phyloP scores from a whole-genome alignment of 2,888 invertebrate genomes.

The Xestia xanthographa region DNA sequence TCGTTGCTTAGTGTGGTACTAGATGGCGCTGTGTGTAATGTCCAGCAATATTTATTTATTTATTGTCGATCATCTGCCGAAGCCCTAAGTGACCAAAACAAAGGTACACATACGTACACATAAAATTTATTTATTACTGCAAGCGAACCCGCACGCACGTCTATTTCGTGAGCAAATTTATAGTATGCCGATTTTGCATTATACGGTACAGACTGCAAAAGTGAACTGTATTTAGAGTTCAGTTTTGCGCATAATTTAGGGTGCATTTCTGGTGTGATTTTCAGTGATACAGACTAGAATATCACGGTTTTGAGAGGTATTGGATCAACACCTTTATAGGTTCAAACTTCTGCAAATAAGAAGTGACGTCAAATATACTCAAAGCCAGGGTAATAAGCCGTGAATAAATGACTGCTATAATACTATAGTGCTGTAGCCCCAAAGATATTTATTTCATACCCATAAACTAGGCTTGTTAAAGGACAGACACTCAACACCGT shows the following conservation, averaged over 20 bases:
- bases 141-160: slow-evolving; percentile 83
- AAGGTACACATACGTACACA: slow-evolving; percentile 76
- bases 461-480: not conserved
- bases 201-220: slow-evolving; percentile 75
- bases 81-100: slow-evolving; percentile 71
- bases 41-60: too few species aligned
- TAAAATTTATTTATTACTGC: slow-evolving; percentile 87
- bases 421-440: not conserved
- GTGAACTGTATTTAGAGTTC: slow-evolving; percentile 60
- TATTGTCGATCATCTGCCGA: slow-evolving; percentile 17
- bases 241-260: slow-evolving; percentile 38
- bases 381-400: not conserved
- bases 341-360: not conserved
- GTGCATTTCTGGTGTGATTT: slow-evolving; percentile 1
- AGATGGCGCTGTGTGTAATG: too few species aligned
- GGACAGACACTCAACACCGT: not conserved
- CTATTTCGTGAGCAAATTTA: slow-evolving; percentile 86
- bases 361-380: not conserved
- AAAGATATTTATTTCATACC: not conserved
- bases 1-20: too few species aligned
- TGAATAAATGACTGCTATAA: not conserved
- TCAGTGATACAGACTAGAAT: not conserved
- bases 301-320: not conserved
- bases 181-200: slow-evolving; percentile 85
- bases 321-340: not conserved